These are phyloP conservation scores for Stictonetta naevosa DNA, from an alignment of 2,113 vertebrate species.

Conservation along the genomic window DNA sequence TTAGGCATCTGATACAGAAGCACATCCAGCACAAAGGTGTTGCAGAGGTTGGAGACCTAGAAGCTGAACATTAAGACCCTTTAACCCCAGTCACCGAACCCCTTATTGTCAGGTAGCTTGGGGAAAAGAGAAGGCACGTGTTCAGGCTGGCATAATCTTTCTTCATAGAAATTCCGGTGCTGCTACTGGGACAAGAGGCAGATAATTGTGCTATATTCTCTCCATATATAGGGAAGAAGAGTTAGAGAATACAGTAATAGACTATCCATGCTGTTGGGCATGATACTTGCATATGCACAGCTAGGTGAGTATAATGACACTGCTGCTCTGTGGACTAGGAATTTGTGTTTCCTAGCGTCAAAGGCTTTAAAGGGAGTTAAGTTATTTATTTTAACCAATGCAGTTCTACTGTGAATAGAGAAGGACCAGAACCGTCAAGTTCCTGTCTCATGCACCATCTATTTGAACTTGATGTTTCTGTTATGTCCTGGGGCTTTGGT, in stretches of 20 bases:
- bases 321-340: not conserved
- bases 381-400: not conserved
- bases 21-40: not conserved
- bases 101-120: not conserved
- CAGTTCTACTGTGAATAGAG: not conserved
- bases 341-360: not conserved
- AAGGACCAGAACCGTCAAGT: not conserved
- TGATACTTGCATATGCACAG: not conserved
- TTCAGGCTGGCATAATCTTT: not conserved
- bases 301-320: not conserved
- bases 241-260: not conserved
- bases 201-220: not conserved
- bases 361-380: not conserved
- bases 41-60: not conserved
- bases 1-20: not conserved
- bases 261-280: not conserved
- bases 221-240: not conserved
- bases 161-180: not conserved
- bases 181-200: not conserved
- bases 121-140: not conserved
- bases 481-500: not conserved
- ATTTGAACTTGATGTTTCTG: not conserved
- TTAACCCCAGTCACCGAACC: not conserved
- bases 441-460: not conserved
- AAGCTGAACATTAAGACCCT: not conserved